Base-by-base conservation (phyloP, 1,140 invertebrate genomes). In the Scaptomyza graminum region DNA sequence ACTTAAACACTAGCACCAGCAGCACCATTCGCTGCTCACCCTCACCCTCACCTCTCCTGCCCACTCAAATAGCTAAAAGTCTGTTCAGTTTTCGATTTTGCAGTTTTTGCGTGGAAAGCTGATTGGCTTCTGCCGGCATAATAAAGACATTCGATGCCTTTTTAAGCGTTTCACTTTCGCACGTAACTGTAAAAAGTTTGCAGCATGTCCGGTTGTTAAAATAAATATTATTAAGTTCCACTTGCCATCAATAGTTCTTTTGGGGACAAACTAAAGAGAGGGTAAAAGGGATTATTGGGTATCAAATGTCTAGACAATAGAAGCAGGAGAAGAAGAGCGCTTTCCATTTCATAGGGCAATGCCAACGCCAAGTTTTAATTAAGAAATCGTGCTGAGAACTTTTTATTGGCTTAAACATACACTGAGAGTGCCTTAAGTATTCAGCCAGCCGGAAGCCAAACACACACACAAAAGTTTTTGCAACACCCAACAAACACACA, bases 91-190 rank as follows among this genome's bases (percentile, higher is more conserved):
- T 34, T 76, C 68, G 66, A 79, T 79, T 65, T 65, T 82, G 56
- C 67, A 73, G 61, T 56, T 22, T 22, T 22, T 70, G 41, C 56
- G 56, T 56, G 56, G 59, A 28, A 25, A 52, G 56, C 66, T 87
- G 83, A 88, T 87, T 87, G 82, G 66, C 83, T 78, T 75, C 44
- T 79, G 82, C 75, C 74, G 77, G 63, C 73, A 88, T 87, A 88
- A 87, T 87, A 72, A 87, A 87, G 82, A 88, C 82, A 87, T 87
- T 87, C 79, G 82, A 88, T 87, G 83, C 83, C 83, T 88, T 88
- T 88, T 87, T 87, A 88, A 87, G 82, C 83, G 79, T 87, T 87
- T 88, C 83, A 87, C 82, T 87, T 87, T 87, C 82, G 82, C 82
- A 88, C 83, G 83, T 88, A 85, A 79, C 60, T 64, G 75, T 79